phyloP scores from a whole-genome alignment of 2,113 vertebrate species.

The Poicephalus meyeri region DNA sequence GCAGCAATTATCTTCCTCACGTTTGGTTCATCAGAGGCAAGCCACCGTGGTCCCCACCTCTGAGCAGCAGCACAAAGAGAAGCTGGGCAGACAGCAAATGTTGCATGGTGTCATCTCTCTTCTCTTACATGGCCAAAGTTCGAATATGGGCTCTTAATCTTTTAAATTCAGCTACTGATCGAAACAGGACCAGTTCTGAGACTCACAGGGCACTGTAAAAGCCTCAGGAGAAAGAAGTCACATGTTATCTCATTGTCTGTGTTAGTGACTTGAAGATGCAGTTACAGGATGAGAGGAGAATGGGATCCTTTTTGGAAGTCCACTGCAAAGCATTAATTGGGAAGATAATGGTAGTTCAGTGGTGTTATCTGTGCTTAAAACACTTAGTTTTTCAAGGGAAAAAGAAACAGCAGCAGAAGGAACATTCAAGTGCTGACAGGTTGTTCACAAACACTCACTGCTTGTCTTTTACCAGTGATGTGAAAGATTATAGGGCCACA shows the following conservation, averaged over 20 bases:
- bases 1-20: neutral
- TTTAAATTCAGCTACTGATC: neutral
- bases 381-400: neutral
- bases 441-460: neutral
- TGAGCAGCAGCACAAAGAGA: too few relatives aligned
- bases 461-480: neutral
- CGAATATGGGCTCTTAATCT: neutral
- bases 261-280: neutral
- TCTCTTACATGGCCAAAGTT: neutral
- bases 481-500: neutral
- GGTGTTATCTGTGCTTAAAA: neutral
- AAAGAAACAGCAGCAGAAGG: neutral
- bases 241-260: rapidly evolving
- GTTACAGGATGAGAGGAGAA: neutral
- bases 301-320: neutral
- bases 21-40: neutral
- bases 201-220: neutral
- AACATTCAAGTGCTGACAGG: neutral
- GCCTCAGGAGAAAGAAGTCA: neutral
- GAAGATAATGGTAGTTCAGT: neutral
- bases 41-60: rapidly evolving
- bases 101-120: neutral
- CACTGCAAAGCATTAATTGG: neutral
- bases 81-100: neutral
- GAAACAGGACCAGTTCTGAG: neutral